Conservation (phyloP, 92 coral and sea anemone species). For the Hydrozoanthus gracilis region DNA sequence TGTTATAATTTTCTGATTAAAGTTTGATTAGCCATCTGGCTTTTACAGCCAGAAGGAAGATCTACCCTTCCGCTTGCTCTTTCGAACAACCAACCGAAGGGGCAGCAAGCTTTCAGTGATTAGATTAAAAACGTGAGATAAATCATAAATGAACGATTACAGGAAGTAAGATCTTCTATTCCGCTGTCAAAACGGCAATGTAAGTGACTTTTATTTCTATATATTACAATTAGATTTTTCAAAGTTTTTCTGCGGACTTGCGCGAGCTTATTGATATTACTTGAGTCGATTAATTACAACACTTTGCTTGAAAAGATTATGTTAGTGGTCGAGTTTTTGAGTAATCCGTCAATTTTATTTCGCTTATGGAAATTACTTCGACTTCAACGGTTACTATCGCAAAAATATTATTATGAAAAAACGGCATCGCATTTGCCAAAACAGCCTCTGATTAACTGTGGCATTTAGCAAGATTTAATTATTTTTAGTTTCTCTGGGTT, state of each 20-base stretch:
- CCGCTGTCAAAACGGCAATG: slow-evolving; percentile 38
- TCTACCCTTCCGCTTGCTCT: slow-evolving; percentile 14
- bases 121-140: slow-evolving; percentile 39
- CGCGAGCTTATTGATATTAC: background rate
- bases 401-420: slow-evolving; percentile 17
- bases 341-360: background rate
- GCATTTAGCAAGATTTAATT: slow-evolving; percentile 35
- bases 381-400: background rate
- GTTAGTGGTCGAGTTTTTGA: background rate
- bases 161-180: slow-evolving; percentile 21
- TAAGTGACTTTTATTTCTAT: slow-evolving; percentile 14
- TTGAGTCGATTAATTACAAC: background rate
- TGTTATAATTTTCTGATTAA: slow-evolving; percentile 32
- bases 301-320: background rate
- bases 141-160: slow-evolving; percentile 30
- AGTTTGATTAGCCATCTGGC: slow-evolving; percentile 39
- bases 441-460: slow-evolving; percentile 13
- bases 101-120: slow-evolving; percentile 7
- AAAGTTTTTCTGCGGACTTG: slow-evolving; percentile 2
- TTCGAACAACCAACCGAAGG: slow-evolving; percentile 13
- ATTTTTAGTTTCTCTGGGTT: slow-evolving; percentile 41
- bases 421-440: background rate
- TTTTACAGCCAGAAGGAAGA: slow-evolving; percentile 28
- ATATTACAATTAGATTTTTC: slow-evolving; percentile 23
- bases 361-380: background rate